These are phyloP conservation scores for Sander vitreus DNA, from an alignment of 2,113 vertebrate genomes.

Conservation along the genomic window DNA sequence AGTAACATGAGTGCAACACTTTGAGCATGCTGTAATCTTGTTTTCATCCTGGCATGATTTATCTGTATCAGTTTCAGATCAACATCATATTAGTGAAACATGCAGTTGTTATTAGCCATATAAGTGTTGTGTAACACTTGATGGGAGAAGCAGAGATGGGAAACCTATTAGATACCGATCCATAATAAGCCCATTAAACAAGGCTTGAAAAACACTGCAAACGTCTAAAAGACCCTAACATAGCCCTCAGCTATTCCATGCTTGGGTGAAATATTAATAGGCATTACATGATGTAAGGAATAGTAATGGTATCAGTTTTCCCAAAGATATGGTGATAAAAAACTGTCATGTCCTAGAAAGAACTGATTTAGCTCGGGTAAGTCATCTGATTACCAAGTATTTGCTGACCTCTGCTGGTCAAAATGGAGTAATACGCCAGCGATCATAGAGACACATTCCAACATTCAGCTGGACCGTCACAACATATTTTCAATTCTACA, in stretches of 20 bases:
- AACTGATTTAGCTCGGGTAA: neutral
- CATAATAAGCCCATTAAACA: constrained; percentile 37
- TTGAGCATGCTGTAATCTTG: constrained; percentile 6
- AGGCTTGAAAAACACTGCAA: constrained; percentile 11
- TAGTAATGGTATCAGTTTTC: neutral
- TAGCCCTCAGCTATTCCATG: neutral
- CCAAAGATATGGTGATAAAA: neutral
- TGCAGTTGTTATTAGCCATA: constrained; percentile 1
- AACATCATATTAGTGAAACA: constrained; percentile 21
- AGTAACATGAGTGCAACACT: constrained; percentile 19
- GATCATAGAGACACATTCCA: neutral
- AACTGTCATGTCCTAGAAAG: neutral
- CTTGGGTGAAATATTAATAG: neutral
- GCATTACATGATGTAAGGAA: neutral
- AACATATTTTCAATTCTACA: neutral
- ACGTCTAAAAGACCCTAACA: neutral
- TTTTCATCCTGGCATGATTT: constrained; percentile 9
- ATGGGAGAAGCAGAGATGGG: constrained; percentile 28
- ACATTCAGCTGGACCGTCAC: neutral
- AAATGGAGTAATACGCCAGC: neutral
- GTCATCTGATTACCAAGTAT: constrained; percentile 15
- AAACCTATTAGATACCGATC: constrained; percentile 23
- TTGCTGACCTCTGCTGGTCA: constrained; percentile 76
- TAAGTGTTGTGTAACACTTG: constrained; percentile 28
- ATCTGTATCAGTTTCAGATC: constrained; percentile 23